Conservation (phyloP, 2,797 vertebrate species). For the Mormyrus hasselquistii region DNA sequence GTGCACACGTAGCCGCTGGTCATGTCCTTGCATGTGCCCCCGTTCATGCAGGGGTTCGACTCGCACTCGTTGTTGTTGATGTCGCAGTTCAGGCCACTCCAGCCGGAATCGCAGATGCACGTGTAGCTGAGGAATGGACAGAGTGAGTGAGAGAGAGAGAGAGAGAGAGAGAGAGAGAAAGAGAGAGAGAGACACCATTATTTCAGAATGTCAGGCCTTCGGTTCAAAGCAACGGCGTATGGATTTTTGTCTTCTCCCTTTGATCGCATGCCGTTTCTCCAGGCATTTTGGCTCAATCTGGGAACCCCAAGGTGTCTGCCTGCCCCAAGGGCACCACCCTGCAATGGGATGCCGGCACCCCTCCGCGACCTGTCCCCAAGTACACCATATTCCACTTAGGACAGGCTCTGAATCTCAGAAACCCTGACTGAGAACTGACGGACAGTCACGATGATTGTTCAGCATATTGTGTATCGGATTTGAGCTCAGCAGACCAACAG, state of each 20-base stretch:
- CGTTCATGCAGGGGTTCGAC: constrained; percentile 89
- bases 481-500: neutral
- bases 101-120: constrained; percentile 83
- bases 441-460: neutral
- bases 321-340: neutral
- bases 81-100: constrained; percentile 89
- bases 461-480: neutral
- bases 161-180: neutral
- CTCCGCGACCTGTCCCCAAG: neutral
- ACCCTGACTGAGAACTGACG: neutral
- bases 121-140: constrained; percentile 64
- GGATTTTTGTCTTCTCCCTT: neutral
- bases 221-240: neutral
- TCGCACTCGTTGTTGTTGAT: constrained; percentile 92
- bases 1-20: constrained; percentile 89
- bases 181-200: neutral
- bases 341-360: neutral
- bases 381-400: neutral
- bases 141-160: neutral
- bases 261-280: neutral
- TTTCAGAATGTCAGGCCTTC: neutral
- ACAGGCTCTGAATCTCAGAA: neutral
- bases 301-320: neutral
- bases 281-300: neutral
- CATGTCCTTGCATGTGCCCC: constrained; percentile 92